A percentile compares a stretch with the other conserved stretches of the same genome.
phyloP scores from a whole-genome alignment of 2,797 vertebrate species.

The Poecilia velifera region DNA sequence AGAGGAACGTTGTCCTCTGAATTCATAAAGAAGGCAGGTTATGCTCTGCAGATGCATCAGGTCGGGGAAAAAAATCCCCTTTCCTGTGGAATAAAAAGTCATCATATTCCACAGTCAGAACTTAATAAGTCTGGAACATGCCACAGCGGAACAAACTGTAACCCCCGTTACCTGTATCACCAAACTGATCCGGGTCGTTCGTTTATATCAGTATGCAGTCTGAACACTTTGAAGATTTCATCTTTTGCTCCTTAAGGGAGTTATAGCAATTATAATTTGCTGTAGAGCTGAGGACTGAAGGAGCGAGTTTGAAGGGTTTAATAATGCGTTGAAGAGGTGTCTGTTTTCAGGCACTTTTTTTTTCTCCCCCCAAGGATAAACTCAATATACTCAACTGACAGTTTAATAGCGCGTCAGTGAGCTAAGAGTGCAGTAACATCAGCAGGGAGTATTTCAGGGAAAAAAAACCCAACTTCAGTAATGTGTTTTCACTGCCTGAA shows the following conservation, averaged over 20 bases:
- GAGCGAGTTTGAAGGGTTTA: conserved; percentile 42
- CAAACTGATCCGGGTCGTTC: not conserved
- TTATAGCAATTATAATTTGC: conserved; percentile 58
- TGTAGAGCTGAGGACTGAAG: conserved; percentile 38
- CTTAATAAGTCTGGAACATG: conserved; percentile 28
- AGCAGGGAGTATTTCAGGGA: not conserved
- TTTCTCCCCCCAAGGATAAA: not conserved
- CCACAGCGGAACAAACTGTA: conserved; percentile 21
- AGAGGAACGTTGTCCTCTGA: conserved; percentile 1
- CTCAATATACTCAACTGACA: conserved; percentile 1
- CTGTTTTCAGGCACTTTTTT: not conserved
- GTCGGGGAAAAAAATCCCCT: conserved; percentile 9
- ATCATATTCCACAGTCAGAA: conserved; percentile 30
- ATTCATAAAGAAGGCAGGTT: conserved; percentile 11
- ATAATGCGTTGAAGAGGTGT: conserved; percentile 32
- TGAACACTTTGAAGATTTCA: conserved; percentile 16
- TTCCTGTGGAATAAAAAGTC: conserved; percentile 21
- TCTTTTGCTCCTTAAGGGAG: conserved; percentile 53
- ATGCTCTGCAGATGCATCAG: conserved; percentile 12
- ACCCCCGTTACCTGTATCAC: conserved; percentile 25
- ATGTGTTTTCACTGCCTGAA: not conserved
- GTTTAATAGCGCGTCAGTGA: conserved; percentile 23
- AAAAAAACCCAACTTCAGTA: not conserved
- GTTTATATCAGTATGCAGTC: not conserved
- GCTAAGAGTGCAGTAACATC: conserved; percentile 18